These are phyloP conservation scores for Neoseiulus cucumeris DNA, from an alignment of 1,140 invertebrate genomes.

Conservation along the genomic window DNA sequence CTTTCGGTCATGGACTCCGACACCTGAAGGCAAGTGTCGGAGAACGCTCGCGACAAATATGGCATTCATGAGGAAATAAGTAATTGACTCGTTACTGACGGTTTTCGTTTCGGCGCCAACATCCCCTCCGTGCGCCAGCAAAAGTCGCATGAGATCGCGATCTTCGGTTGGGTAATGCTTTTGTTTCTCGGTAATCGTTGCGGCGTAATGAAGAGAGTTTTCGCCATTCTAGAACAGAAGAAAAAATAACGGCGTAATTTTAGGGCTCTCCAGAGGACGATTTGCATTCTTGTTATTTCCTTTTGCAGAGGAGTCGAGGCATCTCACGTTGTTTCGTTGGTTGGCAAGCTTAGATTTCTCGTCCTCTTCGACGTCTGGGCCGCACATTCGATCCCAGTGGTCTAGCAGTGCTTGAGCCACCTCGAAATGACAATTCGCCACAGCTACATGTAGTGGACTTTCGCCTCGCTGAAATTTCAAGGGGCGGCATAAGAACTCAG, in stretches of 20 bases:
- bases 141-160: slow-evolving; percentile 60
- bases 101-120: slow-evolving; percentile 55
- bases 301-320: no score
- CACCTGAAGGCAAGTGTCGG: no score
- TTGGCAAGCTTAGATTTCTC: slow-evolving; percentile 27
- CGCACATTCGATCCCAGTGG: slow-evolving; percentile 17
- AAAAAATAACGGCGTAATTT: slow-evolving; percentile 12
- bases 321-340: slow-evolving; percentile 29
- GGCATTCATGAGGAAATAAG: slow-evolving; percentile 14
- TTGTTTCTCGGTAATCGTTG: slow-evolving; percentile 27
- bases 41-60: slow-evolving; percentile 12
- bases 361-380: slow-evolving; percentile 16
- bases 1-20: no score
- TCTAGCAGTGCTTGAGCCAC: slow-evolving; percentile 29
- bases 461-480: slow-evolving; percentile 26
- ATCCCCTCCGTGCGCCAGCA: slow-evolving; percentile 74
- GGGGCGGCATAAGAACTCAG: no score
- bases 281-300: no score
- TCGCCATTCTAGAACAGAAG: slow-evolving; percentile 50
- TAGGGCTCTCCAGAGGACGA: no score
- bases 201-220: slow-evolving; percentile 64
- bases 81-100: slow-evolving; percentile 26
- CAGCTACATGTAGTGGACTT: slow-evolving; percentile 33
- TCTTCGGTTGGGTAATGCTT: slow-evolving; percentile 51
- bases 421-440: slow-evolving; percentile 32